A percentile compares a stretch with the other conserved stretches of the same genome.
phyloP scores from a whole-genome alignment of 2,888 invertebrate species.

The Acanthacorydalis orientalis region DNA sequence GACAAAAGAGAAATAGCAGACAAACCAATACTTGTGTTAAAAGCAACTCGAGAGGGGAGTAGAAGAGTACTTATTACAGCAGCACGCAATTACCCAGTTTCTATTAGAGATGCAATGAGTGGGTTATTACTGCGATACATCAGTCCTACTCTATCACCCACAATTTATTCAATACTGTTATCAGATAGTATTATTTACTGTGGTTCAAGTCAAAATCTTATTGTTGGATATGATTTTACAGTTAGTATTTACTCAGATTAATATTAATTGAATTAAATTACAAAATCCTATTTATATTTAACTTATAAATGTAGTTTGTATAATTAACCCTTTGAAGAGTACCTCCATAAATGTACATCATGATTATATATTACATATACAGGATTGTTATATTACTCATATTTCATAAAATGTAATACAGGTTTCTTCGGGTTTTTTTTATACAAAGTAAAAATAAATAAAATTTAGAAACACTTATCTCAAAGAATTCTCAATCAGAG shows the following conservation, averaged over 20 bases:
- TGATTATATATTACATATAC: too few species aligned
- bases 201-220: constrained; percentile 54
- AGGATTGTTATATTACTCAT: too few species aligned
- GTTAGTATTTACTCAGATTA: constrained; percentile 30
- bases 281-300: too few species aligned
- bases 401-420: too few species aligned
- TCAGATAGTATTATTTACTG: constrained; percentile 55
- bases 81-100: constrained; percentile 48
- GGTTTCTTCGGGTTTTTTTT: too few species aligned
- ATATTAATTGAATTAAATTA: neutral
- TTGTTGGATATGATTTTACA: constrained; percentile 57
- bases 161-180: constrained; percentile 54
- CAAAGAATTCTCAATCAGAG: too few species aligned
- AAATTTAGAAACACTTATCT: neutral
- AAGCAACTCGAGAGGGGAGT: constrained; percentile 56
- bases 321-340: too few species aligned
- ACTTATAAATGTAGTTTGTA: too few species aligned
- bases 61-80: constrained; percentile 52
- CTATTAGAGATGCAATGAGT: constrained; percentile 52
- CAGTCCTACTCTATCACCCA: constrained; percentile 35
- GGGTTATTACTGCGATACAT: constrained; percentile 51
- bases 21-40: constrained; percentile 47
- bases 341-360: too few species aligned
- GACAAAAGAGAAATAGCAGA: constrained; percentile 41
- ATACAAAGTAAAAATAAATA: too few species aligned